Evolutionary conservation across 2,888 invertebrate genomes (phyloP).

Genomic region (Chrysolina oricalcia): DNA sequence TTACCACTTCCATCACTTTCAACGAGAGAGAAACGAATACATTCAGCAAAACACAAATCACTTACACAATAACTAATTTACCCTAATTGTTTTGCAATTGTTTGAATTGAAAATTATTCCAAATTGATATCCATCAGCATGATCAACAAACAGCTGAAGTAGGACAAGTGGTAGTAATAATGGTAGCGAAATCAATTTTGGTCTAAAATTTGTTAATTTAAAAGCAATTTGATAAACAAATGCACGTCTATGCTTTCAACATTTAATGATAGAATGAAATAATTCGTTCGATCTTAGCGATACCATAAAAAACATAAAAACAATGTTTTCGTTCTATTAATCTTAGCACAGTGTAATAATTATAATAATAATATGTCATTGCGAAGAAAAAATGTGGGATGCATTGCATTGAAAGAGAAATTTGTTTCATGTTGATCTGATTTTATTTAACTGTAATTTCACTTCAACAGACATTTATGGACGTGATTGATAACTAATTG

Average conservation of each 20-base stretch:
- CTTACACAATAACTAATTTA: no score
- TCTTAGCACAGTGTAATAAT: conserved; percentile 26
- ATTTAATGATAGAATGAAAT: neutral
- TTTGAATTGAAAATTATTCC: no score
- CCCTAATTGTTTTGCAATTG: no score
- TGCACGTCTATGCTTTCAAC: neutral
- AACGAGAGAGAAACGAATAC: no score
- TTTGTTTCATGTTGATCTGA: conserved; percentile 15
- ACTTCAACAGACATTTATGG: conserved; percentile 11
- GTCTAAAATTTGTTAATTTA: no score
- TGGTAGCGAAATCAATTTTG: no score
- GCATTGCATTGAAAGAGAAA: conserved; percentile 36
- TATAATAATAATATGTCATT: conserved; percentile 30
- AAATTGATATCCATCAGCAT: no score
- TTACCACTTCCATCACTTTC: no score
- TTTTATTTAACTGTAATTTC: conserved; percentile 18
- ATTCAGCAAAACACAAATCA: no score
- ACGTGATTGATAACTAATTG: neutral
- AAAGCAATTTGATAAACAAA: no score
- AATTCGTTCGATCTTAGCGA: conserved; percentile 25
- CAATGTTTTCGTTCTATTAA: conserved; percentile 39
- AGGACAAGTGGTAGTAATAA: no score
- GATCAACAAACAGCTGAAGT: no score
- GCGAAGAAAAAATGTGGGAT: conserved; percentile 16
- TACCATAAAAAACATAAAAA: conserved; percentile 29